Conservation (phyloP, 2,113 vertebrate species). For the Notothenia rossii region DNA sequence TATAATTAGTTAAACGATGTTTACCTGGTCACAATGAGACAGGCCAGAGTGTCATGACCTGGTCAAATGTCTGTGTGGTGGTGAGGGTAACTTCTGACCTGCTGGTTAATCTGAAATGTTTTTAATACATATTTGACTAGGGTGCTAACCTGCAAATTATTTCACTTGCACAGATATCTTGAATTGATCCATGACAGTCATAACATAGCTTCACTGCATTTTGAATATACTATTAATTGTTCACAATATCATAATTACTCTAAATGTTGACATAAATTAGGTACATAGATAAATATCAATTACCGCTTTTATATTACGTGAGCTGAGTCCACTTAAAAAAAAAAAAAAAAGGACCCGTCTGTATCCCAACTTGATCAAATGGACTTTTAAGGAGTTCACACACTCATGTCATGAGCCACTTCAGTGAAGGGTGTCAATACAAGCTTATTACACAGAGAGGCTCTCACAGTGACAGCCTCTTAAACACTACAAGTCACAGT, state of each 20-base stretch:
- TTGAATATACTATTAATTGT: neutral
- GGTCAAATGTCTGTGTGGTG: slow-evolving; percentile 23
- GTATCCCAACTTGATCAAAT: slow-evolving; percentile 47
- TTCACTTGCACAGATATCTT: neutral
- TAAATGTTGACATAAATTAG: neutral
- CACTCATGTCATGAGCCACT: slow-evolving; percentile 51
- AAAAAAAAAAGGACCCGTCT: neutral
- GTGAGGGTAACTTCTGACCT: slow-evolving; percentile 2
- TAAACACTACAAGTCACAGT: slow-evolving; percentile 4
- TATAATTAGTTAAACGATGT: slow-evolving; percentile 22
- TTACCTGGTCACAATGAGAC: slow-evolving; percentile 23
- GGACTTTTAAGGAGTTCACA: slow-evolving; percentile 54
- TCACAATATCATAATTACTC: neutral
- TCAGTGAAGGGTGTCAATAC: slow-evolving; percentile 65
- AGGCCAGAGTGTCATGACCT: slow-evolving; percentile 33
- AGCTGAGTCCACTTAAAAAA: neutral
- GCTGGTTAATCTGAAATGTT: neutral
- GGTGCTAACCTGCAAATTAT: neutral
- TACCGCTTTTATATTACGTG: neutral
- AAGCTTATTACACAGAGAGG: slow-evolving; percentile 65
- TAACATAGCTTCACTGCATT: neutral
- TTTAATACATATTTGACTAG: neutral
- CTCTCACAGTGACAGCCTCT: slow-evolving; percentile 16
- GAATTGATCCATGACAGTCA: neutral
- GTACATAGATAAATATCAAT: neutral